A percentile compares a stretch with the other conserved stretches of the same genome.
These are phyloP conservation scores for Hippasteria phrygiana DNA, from an alignment of 53 echinoderm and acorn worm genomes.

Conservation along the genomic window DNA sequence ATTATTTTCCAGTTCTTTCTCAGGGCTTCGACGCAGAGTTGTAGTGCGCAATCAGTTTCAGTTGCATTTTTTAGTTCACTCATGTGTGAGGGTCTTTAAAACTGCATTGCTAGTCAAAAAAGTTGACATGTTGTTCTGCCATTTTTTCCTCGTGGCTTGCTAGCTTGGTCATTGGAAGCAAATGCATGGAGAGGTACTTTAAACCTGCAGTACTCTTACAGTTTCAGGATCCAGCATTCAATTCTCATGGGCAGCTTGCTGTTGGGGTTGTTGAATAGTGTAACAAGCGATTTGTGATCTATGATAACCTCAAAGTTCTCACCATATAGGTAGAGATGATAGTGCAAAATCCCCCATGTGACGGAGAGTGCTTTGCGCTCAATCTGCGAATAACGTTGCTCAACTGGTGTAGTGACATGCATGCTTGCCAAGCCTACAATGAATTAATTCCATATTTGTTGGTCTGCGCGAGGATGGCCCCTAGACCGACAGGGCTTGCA, in stretches of 20 bases:
- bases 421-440: slow-evolving; percentile 55
- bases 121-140: slow-evolving; percentile 65
- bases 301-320: slow-evolving; percentile 63
- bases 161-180: slow-evolving; percentile 28
- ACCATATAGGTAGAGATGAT: slow-evolving; percentile 71
- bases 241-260: slow-evolving; percentile 62
- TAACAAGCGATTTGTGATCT: slow-evolving; percentile 70
- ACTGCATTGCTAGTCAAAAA: slow-evolving; percentile 27
- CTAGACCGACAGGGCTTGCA: slow-evolving; percentile 46
- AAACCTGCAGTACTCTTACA: slow-evolving; percentile 67
- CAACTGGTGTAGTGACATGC: slow-evolving; percentile 68
- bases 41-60: slow-evolving; percentile 25
- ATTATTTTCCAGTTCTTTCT: slow-evolving; percentile 25
- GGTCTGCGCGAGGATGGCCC: slow-evolving; percentile 39
- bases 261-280: slow-evolving; percentile 56
- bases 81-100: slow-evolving; percentile 54
- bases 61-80: slow-evolving; percentile 47
- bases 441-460: neutral
- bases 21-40: slow-evolving; percentile 66
- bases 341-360: slow-evolving; percentile 67
- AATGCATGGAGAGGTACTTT: slow-evolving; percentile 71
- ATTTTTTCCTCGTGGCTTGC: slow-evolving; percentile 43
- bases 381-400: slow-evolving; percentile 75
- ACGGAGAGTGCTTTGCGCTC: slow-evolving; percentile 66
- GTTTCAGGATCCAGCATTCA: slow-evolving; percentile 69